Evolutionary conservation across 2,113 vertebrate genomes (phyloP), one percentile per base, ranked within the genome.

Genomic region (zebrafish (Danio rerio)): DNA sequence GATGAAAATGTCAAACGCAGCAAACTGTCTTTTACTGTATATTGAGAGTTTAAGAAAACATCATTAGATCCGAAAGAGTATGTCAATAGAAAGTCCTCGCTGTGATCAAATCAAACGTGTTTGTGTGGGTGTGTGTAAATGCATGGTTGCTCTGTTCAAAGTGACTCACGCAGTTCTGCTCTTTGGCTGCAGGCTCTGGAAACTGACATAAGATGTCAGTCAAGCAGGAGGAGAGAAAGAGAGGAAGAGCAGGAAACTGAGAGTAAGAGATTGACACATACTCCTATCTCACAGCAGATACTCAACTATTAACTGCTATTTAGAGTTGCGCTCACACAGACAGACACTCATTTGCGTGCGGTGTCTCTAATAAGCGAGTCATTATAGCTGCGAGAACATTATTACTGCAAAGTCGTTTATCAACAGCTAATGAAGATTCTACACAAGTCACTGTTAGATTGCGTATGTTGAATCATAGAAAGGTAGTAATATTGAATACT

Each of bases 121-220:
- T 55, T 73, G 68, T 70, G 55, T 74, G 47, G 71, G 73, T 56
- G 74, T 43, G 65, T 66, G 61, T 50, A 56, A 20, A 65, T 58
- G 59, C 68, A 73, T 66, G 72, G 70, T 12, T 55, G 76, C 76
- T 58, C 61, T 5, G 52, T 61, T 80, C 61, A 69, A 71, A 59
- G 74, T 86, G 84, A 85, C 77, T 85, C 81, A 81, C 42, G 47
- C 75, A n/a, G 74, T 74, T 63, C 62, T 82, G 80, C 50, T 81
- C 16, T 68, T 12, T 68, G 72, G 66, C 58, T 72, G n/a, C 9
- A 78, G 73, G 65, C 65, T 55, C 56, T 71, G 63, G 83, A 70
- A 71, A 63, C 76, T 84, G 77, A 80, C 83, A 81, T 42, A 43
- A 50, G 61, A 68, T 70, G 62, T 81, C 78, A 75, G 58, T 81